Base-by-base conservation (phyloP, 2,888 invertebrate species). In the Drosophila sordidula region DNA sequence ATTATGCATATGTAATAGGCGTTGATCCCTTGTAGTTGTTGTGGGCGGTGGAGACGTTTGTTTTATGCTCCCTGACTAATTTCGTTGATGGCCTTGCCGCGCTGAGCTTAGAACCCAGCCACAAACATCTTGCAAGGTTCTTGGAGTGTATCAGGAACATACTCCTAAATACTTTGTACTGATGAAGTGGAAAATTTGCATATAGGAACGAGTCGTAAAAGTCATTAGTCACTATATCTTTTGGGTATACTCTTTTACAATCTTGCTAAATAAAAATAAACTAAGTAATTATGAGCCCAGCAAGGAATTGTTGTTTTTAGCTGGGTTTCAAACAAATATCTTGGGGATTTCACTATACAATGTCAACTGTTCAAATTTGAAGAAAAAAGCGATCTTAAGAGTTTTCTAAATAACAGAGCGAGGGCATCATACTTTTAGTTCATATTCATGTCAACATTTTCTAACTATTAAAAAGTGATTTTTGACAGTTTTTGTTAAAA, bases 51-150 rank as follows among this genome's bases (percentile, higher is more conserved):
- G 16, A 42, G 14, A 54, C 47, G 52, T 66, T 71, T 71, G 62
- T 57, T 76, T 57, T 57, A 75, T 62, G 76, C 47, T 42, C 58
- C n/a, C 56, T 49, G 41, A 75, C 76, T 67, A 75, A 75, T 75
- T 63, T 44, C 41, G 38, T 46, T 70, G 67, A 56, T 71, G 74
- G 70, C 61, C 70, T 74, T 70, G 69, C 50, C 39, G 44, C 57
- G 26, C n/a, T 39, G 49, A 16, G 26, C 34, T 14, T 39, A 26
- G 6, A 6, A 47, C 4, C 26, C 32, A 32, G 38, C 69, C 38
- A 32, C 26, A 44, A 46, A 14, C 34, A 46, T 12, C 32, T 39
- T 38, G 8, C 8, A n/a, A 29, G 18, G 1, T 9, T 8, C 26
- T 14, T 14, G 11, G 12, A 36, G 36, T 41, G 8, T 29, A 18